These are phyloP conservation scores for Metallyticus violacea DNA, from an alignment of 2,888 invertebrate species.

Conservation along the genomic window DNA sequence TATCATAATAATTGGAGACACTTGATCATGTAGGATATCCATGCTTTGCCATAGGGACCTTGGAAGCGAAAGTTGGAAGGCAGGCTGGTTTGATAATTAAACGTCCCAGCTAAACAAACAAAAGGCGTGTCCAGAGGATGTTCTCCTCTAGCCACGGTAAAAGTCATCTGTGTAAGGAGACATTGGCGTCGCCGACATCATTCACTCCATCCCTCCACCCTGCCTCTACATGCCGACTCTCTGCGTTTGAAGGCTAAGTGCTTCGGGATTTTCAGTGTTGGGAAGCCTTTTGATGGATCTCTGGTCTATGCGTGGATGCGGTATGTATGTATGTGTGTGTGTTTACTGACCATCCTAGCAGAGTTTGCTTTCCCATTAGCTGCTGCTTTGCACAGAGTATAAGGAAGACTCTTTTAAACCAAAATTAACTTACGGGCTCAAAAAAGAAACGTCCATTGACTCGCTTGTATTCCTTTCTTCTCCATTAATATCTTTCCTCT, in stretches of 20 bases:
- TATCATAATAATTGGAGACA: background rate
- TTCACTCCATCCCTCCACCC: no score
- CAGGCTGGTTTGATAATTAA: background rate
- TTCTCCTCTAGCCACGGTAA: no score
- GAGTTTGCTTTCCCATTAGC: background rate
- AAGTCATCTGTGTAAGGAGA: background rate
- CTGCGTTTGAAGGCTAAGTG: background rate
- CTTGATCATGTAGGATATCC: background rate
- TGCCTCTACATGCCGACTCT: background rate
- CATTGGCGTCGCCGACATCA: background rate
- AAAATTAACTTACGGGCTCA: background rate
- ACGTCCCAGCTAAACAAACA: slow-evolving; percentile 1
- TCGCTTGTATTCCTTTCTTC: background rate
- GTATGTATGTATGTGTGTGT: background rate
- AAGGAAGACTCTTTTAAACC: background rate
- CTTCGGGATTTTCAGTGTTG: background rate
- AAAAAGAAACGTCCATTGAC: background rate
- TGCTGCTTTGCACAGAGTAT: background rate
- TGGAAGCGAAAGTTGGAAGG: no score
- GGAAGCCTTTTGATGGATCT: background rate
- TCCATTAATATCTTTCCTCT: background rate
- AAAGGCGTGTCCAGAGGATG: background rate
- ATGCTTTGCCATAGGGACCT: background rate
- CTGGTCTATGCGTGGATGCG: background rate
- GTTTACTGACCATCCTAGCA: background rate